Conservation (phyloP, 2,113 vertebrate genomes). For the Podarcis raffonei region DNA sequence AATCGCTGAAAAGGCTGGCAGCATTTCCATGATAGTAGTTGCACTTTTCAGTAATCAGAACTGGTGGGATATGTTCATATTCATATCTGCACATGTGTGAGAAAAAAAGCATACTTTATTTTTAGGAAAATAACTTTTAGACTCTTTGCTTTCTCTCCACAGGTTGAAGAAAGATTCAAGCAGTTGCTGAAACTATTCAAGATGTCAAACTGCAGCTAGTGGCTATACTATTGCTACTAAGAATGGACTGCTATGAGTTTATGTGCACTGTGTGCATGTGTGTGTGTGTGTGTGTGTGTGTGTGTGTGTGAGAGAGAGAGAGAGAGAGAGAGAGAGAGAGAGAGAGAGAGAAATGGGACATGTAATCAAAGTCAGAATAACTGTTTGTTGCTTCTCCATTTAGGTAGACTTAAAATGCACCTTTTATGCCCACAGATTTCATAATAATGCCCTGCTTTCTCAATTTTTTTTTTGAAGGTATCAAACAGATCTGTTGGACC, state of each 20-base stretch:
- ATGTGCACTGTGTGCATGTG: not conserved
- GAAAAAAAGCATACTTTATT: not conserved
- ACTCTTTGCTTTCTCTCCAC: slow-evolving; percentile 41
- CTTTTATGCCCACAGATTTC: not conserved
- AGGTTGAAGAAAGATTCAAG: slow-evolving; percentile 92
- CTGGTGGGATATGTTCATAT: not conserved
- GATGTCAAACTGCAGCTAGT: slow-evolving; percentile 84
- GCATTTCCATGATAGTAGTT: not conserved
- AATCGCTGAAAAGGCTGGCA: not conserved
- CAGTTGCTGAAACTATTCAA: slow-evolving; percentile 96
- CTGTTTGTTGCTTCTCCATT: not conserved
- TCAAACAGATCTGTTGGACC: not conserved
- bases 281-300: not conserved
- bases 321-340: not conserved
- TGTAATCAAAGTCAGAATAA: not conserved
- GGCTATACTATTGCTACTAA: not conserved
- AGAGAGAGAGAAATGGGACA: not conserved
- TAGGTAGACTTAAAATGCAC: not conserved
- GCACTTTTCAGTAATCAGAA: not conserved
- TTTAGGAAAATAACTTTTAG: not conserved
- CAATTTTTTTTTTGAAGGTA: not conserved
- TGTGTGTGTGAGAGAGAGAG: not conserved
- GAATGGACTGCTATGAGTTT: not conserved
- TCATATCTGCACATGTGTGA: not conserved
- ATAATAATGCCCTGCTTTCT: not conserved